Base-by-base conservation (phyloP, 2,797 vertebrate genomes). In the Acanthurus lineatus region DNA sequence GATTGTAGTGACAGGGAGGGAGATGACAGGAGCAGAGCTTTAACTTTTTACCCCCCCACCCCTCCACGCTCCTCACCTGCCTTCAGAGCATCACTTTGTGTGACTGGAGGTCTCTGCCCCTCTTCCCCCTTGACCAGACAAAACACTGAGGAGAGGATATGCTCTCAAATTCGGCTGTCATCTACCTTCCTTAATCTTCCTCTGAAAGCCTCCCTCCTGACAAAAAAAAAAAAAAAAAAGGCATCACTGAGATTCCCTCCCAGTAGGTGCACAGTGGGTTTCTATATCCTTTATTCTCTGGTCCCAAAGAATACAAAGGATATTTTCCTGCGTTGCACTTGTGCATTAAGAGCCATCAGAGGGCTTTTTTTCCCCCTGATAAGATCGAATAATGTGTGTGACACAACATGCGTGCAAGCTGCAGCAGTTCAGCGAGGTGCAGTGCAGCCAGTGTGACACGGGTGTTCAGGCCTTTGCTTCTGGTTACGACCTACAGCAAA, bases 161-260 rank as follows among this genome's bases (percentile, higher is more conserved):
- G 49, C 32, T 9, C 65, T 81, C 25, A 64, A 45, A 66, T 73
- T 83, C 69, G 77, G 67, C 73, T 77, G 63, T 83, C 80, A 79
- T 14, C 12, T 6, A 2, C 11, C 51, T 63, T 61, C 65, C 48
- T 65, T 42, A 10, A 57, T 48, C 70, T 65, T 76, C 15, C 57
- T 64, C 63, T 71, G 7, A 10, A 40, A 40, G 40, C 40, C 40
- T 40, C 10, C 60, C 47, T 70, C 20, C 62, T 6, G 11, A 58
- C 66, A 47, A 76, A 56, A 22, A 73, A 62, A 67, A 25, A 32
- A 32, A 32, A 32, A 5, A 32, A 32, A 32, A 32, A 32, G 28
- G 58, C 32, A 75, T 78, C 25, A 52, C 51, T 16, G 45, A 48
- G 56, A 67, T 51, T 71, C 22, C n/a, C 71, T 45, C n/a, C 45